Evolutionary conservation across 2,797 vertebrate species (phyloP), one percentile per base, ranked within the genome.

Genomic region (Allobates femoralis): DNA sequence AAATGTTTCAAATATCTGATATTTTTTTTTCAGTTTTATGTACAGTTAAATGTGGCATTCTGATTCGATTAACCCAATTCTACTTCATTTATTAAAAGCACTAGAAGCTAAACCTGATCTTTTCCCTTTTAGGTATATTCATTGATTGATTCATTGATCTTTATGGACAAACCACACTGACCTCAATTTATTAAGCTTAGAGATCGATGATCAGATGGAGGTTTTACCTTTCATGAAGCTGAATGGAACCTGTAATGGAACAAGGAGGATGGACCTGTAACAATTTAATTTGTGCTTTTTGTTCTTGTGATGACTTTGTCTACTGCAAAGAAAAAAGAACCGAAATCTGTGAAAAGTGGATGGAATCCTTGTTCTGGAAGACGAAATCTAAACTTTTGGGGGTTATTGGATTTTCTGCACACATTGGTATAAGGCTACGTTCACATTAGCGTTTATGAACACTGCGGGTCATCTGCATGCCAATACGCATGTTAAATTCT

Each of bases 141-240:
- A 41, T 8, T 46, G 41, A 73, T 66, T 66, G 62, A 66, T 66
- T 30, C 26, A 66, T 66, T 66, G 62, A 66, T 66, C 28, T 66
- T 30, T 30, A 30, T 66, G 62, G 62, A 28, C 62, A 66, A 28
- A 66, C 62, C 16, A 7, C 62, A 30, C 62, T 66, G 62, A 66
- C 62, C 62, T 66, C 62, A 66, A 30, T 66, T 66, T 66, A 30
- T 30, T 66, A 0, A 66, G 62, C 28, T 12, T 0, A 66, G 28
- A 66, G 28, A 66, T 66, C 62, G 62, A 66, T 66, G 15, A 30
- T 66, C 62, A 66, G 62, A 66, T 26, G 30, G 28, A 30, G 28
- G 28, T 3, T 66, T 66, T 30, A 30, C 14, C 62, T 66, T 30
- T 30, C 62, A 30, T 30, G 15, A 18, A 66, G 62, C 26, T 66